Evolutionary conservation across 2,888 invertebrate species (phyloP).

Genomic region (Cryptus viduatorius): DNA sequence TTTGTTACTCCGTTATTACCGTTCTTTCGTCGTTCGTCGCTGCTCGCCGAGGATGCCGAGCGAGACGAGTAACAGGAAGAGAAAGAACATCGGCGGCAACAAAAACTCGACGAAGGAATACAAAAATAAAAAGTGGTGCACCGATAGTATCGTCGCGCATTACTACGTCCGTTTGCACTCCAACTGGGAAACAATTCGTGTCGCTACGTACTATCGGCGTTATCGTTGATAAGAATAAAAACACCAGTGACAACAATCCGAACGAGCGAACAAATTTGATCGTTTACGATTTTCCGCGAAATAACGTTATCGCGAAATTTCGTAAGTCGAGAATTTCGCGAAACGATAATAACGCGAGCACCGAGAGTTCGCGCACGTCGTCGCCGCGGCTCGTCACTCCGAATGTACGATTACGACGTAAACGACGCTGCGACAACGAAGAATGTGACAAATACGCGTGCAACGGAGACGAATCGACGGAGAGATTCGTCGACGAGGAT

Average conservation of each 20-base stretch:
- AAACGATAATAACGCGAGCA: background rate
- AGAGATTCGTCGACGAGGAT: conserved; percentile 2
- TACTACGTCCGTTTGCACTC: background rate
- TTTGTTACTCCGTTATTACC: conserved; percentile 32
- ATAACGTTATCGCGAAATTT: background rate
- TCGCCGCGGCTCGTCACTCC: background rate
- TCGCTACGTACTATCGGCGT: background rate
- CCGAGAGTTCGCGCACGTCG: background rate
- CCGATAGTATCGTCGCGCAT: background rate
- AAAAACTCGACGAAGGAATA: background rate
- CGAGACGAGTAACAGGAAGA: background rate
- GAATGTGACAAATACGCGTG: conserved; percentile 18
- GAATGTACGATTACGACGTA: conserved; percentile 20
- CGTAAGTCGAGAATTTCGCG: background rate
- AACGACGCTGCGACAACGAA: conserved; percentile 2
- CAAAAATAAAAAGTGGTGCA: conserved; percentile 3
- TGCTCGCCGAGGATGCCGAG: conserved; percentile 39
- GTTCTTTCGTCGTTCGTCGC: conserved; percentile 9
- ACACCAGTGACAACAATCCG: background rate
- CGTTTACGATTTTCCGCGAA: background rate
- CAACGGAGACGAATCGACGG: conserved; percentile 6
- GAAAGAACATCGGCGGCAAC: background rate
- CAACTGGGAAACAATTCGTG: background rate
- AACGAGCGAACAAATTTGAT: background rate
- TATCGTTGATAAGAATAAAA: background rate